These are phyloP conservation scores for Rhyacophila evoluta DNA, from an alignment of 2,888 invertebrate species.

Conservation along the genomic window DNA sequence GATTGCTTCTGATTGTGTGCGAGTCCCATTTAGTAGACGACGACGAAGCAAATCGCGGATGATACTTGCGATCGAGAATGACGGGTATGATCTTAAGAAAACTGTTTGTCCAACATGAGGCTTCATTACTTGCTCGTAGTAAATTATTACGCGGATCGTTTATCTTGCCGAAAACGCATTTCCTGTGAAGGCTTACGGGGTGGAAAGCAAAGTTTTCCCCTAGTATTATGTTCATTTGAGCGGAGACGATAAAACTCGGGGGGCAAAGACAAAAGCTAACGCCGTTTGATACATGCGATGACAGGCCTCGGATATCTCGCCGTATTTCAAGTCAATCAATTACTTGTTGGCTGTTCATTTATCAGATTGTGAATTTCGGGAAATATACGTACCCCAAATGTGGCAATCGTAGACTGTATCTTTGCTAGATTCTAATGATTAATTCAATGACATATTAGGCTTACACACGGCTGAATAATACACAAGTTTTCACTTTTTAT, in stretches of 20 bases:
- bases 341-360: slow-evolving; percentile 22
- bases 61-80: slow-evolving; percentile 39
- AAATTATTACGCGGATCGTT: slow-evolving; percentile 50
- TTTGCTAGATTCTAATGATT: neutral
- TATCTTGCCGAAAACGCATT: slow-evolving; percentile 50
- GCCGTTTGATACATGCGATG: slow-evolving; percentile 7
- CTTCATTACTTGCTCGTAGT: slow-evolving; percentile 36
- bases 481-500: too few species aligned
- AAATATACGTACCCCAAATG: neutral
- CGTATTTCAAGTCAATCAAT: slow-evolving; percentile 22
- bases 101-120: slow-evolving; percentile 40
- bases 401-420: neutral
- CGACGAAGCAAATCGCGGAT: neutral
- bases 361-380: neutral
- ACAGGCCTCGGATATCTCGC: neutral
- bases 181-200: slow-evolving; percentile 34
- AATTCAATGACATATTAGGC: neutral
- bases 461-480: neutral
- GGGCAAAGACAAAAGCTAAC: neutral
- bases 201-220: slow-evolving; percentile 35
- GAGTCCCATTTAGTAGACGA: too few species aligned
- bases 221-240: slow-evolving; percentile 17
- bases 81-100: slow-evolving; percentile 43
- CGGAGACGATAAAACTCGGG: slow-evolving; percentile 38
- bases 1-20: too few species aligned